These are phyloP conservation scores for Lasioglossum calceatum DNA, from an alignment of 2,888 invertebrate species.

Conservation along the genomic window DNA sequence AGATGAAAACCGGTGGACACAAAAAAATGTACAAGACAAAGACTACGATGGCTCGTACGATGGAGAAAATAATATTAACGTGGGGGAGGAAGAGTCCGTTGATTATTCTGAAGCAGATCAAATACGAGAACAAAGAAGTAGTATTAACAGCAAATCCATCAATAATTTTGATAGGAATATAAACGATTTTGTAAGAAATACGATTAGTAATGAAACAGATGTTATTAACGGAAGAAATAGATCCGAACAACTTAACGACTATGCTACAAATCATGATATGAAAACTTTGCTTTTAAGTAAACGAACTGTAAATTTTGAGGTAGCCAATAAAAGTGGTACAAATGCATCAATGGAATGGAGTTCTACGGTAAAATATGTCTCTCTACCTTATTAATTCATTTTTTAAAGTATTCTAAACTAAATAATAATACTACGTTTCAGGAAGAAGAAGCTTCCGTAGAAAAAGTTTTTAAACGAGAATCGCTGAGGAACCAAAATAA, in stretches of 20 bases:
- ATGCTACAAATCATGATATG: neutral
- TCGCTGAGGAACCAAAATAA: conserved; percentile 64
- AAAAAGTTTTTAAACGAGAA: conserved; percentile 71
- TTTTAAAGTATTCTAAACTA: neutral
- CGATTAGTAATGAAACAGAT: neutral
- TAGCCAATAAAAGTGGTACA: neutral
- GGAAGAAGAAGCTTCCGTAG: conserved; percentile 66
- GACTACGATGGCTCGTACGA: conserved; percentile 77
- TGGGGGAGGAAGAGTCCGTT: conserved; percentile 43
- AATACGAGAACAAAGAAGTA: conserved; percentile 77
- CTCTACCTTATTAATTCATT: neutral
- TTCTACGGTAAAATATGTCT: conserved; percentile 4
- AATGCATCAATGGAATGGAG: conserved; percentile 8
- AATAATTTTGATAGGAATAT: neutral
- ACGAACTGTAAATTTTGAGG: neutral
- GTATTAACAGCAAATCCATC: conserved; percentile 32
- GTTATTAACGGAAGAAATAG: conserved; percentile 3
- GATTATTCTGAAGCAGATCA: conserved; percentile 69
- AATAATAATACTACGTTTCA: conserved; percentile 16
- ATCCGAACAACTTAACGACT: neutral
- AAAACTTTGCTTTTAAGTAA: conserved; percentile 1
- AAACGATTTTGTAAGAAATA: conserved; percentile 2
- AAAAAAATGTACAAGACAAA: conserved; percentile 65
- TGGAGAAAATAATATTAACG: conserved; percentile 56
- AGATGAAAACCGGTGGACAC: conserved; percentile 67